Conservation (phyloP, 2,888 invertebrate species). For the Abrostola triplasia region DNA sequence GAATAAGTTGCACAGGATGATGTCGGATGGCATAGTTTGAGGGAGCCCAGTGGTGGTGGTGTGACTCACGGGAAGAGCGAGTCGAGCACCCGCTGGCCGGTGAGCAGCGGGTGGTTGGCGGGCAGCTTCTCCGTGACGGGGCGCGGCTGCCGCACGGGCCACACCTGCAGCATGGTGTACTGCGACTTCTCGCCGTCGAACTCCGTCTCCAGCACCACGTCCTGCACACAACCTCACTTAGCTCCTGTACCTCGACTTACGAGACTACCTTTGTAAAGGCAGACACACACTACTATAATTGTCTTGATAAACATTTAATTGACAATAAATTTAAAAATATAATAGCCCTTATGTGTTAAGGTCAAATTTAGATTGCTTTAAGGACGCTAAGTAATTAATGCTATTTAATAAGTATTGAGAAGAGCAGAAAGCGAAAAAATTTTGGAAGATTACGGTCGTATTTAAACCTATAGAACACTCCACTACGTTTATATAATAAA, state of each 20-base stretch:
- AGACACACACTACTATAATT: too few species aligned
- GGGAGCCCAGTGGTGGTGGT: neutral
- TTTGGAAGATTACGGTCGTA: neutral
- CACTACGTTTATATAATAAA: neutral
- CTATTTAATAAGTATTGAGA: too few species aligned
- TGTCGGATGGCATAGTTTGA: neutral
- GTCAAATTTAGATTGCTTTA: too few species aligned
- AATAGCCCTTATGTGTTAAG: too few species aligned
- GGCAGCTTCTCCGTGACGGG: constrained; percentile 99
- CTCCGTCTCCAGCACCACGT: constrained; percentile 98
- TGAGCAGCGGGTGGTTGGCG: constrained; percentile 99
- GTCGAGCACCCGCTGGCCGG: constrained; percentile 99
- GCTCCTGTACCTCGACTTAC: neutral
- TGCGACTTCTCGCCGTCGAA: constrained; percentile 98
- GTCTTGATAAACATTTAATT: too few species aligned
- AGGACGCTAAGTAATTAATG: too few species aligned
- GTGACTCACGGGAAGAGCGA: constrained; percentile 97
- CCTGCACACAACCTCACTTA: constrained; percentile 84
- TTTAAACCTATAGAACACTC: neutral
- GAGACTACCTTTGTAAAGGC: too few species aligned
- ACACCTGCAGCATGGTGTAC: constrained; percentile 99
- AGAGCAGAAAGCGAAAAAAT: too few species aligned
- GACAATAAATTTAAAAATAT: too few species aligned
- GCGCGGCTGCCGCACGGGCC: constrained; percentile 99
- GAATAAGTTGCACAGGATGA: neutral